A percentile compares a stretch with the other conserved stretches of the same genome.
phyloP scores from a whole-genome alignment of 2,113 vertebrate species.

The Platysternon megacephalum region DNA sequence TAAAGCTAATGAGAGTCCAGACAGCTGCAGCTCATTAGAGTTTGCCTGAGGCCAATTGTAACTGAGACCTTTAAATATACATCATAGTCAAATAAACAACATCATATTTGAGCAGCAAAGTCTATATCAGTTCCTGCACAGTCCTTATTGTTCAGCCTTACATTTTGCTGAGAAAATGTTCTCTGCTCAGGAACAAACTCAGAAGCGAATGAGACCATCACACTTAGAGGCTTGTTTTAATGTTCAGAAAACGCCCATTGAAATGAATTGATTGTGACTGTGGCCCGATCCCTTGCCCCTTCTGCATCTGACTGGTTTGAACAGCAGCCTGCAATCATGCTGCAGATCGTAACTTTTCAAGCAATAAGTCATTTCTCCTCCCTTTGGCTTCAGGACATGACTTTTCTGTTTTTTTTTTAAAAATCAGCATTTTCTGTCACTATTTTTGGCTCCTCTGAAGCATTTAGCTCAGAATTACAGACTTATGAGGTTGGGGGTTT shows the following conservation, averaged over 20 bases:
- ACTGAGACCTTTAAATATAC: conserved; percentile 83
- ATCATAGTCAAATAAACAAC: conserved; percentile 84
- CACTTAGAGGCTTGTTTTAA: not conserved
- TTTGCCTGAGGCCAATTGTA: conserved; percentile 78
- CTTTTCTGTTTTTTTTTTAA: not conserved
- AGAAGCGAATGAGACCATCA: not conserved
- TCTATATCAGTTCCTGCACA: conserved; percentile 66
- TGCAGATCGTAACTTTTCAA: not conserved
- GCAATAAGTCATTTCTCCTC: not conserved
- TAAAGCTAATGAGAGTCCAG: conserved; percentile 78
- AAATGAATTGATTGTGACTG: conserved; percentile 18
- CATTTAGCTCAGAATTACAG: conserved; percentile 54
- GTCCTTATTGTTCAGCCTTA: conserved; percentile 48
- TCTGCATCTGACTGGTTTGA: not conserved
- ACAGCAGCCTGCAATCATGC: not conserved
- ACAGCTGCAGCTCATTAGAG: conserved; percentile 84
- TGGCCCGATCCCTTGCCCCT: not conserved
- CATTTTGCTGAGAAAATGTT: conserved; percentile 64
- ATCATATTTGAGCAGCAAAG: conserved; percentile 72
- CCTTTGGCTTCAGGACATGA: conserved; percentile 27
- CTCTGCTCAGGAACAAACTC: conserved; percentile 61
- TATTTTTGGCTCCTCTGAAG: not conserved
- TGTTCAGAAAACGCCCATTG: not conserved
- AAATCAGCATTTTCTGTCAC: conserved; percentile 32
- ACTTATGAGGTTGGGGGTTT: conserved; percentile 40